A percentile compares a stretch with the other conserved stretches of the same genome.
These are phyloP conservation scores for Eugnorisma glareosa DNA, from an alignment of 2,888 invertebrate species.

Conservation along the genomic window DNA sequence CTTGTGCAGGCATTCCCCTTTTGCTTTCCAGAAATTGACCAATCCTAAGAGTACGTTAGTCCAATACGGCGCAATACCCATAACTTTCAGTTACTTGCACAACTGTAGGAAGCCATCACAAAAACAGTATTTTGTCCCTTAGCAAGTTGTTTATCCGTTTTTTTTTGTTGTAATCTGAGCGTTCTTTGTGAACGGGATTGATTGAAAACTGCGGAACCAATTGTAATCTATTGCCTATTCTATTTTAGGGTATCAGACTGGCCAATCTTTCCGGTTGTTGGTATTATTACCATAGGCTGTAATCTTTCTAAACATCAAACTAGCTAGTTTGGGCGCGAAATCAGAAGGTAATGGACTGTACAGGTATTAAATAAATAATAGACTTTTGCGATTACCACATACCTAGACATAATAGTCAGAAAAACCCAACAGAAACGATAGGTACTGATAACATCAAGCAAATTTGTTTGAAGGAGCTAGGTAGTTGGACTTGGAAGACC, in stretches of 20 bases:
- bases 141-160: constrained; percentile 10
- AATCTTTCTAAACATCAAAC: not conserved
- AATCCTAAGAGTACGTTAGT: not conserved
- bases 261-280: constrained; percentile 23
- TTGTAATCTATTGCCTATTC: constrained; percentile 26
- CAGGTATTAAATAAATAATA: not conserved
- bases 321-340: not conserved
- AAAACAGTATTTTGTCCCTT: constrained; percentile 5
- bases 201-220: constrained; percentile 46
- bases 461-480: too few relatives aligned
- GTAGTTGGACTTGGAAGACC: too few relatives aligned
- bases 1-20: too few relatives aligned
- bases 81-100: not conserved
- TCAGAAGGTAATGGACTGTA: not conserved
- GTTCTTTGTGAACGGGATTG: constrained; percentile 42
- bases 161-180: constrained; percentile 22
- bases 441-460: not conserved
- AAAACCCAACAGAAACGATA: not conserved
- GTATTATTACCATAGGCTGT: constrained; percentile 1
- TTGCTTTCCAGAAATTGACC: too few relatives aligned
- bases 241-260: constrained; percentile 24
- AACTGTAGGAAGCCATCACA: not conserved
- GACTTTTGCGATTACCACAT: not conserved
- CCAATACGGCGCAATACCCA: not conserved
- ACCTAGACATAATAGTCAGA: not conserved